Evolutionary conservation across 2,888 invertebrate species (phyloP), one percentile per base, ranked within the genome.

Genomic region (Uropetala carovei): DNA sequence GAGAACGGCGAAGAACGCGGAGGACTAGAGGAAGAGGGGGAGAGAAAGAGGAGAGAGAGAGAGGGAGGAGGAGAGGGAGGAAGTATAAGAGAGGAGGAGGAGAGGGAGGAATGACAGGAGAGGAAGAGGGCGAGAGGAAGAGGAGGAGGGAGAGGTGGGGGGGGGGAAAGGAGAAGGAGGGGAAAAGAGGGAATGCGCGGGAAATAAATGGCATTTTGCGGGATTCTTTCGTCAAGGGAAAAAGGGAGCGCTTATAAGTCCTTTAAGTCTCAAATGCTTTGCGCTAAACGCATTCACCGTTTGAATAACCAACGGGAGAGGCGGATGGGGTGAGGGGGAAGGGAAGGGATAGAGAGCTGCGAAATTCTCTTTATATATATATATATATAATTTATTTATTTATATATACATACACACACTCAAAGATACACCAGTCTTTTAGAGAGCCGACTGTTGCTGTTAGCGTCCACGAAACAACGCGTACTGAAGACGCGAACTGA

Each of bases 381-480:
- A 18, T 11, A 14, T 27, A 27, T 18, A 75, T 9, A 9, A 22
- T 27, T 75, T 13, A 75, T 75, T 22, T 75, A 75, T 75, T 22
- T 8, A 14, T 27, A 27, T 75, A 27, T 13, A 27, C 11, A 27
- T 75, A 75, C 22, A 27, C 27, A 75, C 22, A 75, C 22, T 9
- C 75, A 75, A 22, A 27, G 22, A 27, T 22, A 9, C 68, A n/a
- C 68, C 22, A 27, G 75, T 7, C 11, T 13, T 75, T 22, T 22
- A 75, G 27, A 75, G 75, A 75, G 75, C 22, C 22, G 75, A 75
- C 75, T 27, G 13, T 9, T 27, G 75, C 75, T 75, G 75, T 75
- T 75, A 75, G 75, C 75, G 75, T 22, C 22, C 75, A 75, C 75
- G 75, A 75, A 27, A 27, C 75, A 75, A 75, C 75, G 75, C 75